phyloP scores from a whole-genome alignment of 2,888 invertebrate species.

The Cataglyphis albicans region DNA sequence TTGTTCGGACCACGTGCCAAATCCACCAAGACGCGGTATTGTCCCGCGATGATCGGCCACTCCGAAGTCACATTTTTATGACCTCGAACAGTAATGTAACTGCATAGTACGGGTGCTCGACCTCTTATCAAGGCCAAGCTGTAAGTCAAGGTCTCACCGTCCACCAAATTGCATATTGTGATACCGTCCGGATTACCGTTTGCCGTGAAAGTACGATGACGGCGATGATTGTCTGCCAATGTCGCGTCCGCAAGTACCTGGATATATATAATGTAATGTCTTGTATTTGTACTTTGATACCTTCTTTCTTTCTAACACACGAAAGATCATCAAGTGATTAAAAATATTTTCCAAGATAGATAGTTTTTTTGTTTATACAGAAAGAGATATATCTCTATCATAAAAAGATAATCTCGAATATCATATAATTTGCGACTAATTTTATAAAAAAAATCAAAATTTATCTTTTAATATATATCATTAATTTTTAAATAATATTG shows the following conservation, averaged over 20 bases:
- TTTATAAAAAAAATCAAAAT: constrained; percentile 9
- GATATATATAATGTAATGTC: background rate
- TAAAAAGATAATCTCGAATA: background rate
- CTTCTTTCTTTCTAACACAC: background rate
- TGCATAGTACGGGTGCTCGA: constrained; percentile 86
- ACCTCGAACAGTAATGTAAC: constrained; percentile 83
- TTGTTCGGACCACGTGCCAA: constrained; percentile 89
- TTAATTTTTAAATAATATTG: background rate
- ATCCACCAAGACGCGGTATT: constrained; percentile 90
- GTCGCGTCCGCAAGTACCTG: constrained; percentile 82
- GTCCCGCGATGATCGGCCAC: constrained; percentile 89
- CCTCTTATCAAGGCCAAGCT: constrained; percentile 89
- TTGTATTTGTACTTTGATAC: background rate
- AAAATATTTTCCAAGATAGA: background rate
- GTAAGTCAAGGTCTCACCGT: constrained; percentile 88
- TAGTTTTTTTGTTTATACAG: background rate
- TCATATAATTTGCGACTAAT: background rate
- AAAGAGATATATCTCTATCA: background rate
- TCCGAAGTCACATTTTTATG: constrained; percentile 86
- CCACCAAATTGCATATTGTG: constrained; percentile 88
- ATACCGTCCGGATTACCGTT: constrained; percentile 83
- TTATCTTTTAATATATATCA: background rate
- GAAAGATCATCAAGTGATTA: background rate
- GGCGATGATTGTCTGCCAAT: constrained; percentile 73
- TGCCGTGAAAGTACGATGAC: constrained; percentile 59